A percentile compares a stretch with the other conserved stretches of the same genome.
phyloP scores from a whole-genome alignment of 2,797 vertebrate genomes.

The Scleropages formosus region DNA sequence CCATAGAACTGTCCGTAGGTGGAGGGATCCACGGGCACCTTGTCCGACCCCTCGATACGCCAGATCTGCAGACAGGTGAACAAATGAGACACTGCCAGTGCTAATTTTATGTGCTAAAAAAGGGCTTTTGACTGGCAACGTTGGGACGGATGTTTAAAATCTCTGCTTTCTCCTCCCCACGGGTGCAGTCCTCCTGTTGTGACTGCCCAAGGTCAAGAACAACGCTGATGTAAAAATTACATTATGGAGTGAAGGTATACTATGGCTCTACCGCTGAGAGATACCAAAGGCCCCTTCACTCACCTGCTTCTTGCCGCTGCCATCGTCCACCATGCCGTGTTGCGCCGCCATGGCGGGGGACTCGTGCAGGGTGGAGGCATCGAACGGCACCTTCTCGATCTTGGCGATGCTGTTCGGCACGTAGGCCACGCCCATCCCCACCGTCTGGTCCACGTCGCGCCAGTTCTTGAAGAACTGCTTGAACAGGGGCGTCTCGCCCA shows the following conservation, averaged over 20 bases:
- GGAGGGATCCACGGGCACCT: conserved; percentile 76
- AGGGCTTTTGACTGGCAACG: too few relatives aligned
- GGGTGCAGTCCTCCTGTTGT: background rate
- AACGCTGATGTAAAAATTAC: background rate
- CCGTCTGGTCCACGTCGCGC: conserved; percentile 87
- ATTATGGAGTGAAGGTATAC: too few relatives aligned
- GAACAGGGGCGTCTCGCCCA: conserved; percentile 92
- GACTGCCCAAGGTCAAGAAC: background rate
- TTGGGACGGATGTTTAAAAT: background rate
- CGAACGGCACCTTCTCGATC: conserved; percentile 87
- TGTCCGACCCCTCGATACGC: conserved; percentile 86
- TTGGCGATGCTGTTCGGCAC: conserved; percentile 88
- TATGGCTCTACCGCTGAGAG: background rate
- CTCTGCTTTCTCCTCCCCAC: background rate
- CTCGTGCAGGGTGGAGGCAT: conserved; percentile 81
- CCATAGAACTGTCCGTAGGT: conserved; percentile 90
- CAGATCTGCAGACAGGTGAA: conserved; percentile 75
- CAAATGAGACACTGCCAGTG: background rate
- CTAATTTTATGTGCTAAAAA: background rate
- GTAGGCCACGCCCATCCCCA: conserved; percentile 82
- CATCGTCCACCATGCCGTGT: conserved; percentile 92
- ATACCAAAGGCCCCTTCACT: background rate
- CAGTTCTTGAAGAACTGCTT: conserved; percentile 99
- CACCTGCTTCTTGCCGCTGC: conserved; percentile 87
- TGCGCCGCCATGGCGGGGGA: conserved; percentile 92